Conservation (phyloP, 2,888 invertebrate genomes). For the Cactoblastis cactorum region DNA sequence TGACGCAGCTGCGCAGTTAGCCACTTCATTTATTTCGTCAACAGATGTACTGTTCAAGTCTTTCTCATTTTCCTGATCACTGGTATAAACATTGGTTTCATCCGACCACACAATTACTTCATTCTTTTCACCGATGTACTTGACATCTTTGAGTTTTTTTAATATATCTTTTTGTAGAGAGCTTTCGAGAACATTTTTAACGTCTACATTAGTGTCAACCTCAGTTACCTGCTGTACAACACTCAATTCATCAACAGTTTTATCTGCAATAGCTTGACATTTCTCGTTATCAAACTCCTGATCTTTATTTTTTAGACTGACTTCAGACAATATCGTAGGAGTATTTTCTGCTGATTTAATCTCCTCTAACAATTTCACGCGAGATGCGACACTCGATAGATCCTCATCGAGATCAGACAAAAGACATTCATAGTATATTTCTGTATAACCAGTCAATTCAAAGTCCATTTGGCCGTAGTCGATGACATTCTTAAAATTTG, state of each 20-base stretch:
- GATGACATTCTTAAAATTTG: constrained; percentile 60
- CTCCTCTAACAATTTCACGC: constrained; percentile 56
- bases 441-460: constrained; percentile 59
- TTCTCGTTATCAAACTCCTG: constrained; percentile 18
- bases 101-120: constrained; percentile 55
- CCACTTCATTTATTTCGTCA: constrained; percentile 24
- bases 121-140: constrained; percentile 46
- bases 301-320: constrained; percentile 26
- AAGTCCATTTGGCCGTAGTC: constrained; percentile 67
- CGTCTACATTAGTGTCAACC: constrained; percentile 18
- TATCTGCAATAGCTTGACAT: constrained; percentile 16
- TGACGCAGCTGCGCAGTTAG: constrained; percentile 41
- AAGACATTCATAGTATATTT: constrained; percentile 62
- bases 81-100: constrained; percentile 32
- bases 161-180: constrained; percentile 40
- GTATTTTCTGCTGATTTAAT: constrained; percentile 45
- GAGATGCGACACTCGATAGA: constrained; percentile 55
- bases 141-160: constrained; percentile 48
- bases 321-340: constrained; percentile 37
- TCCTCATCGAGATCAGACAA: constrained; percentile 54
- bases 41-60: constrained; percentile 18
- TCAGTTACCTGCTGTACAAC: constrained; percentile 11
- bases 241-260: constrained; percentile 15
- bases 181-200: constrained; percentile 35
- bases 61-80: constrained; percentile 28